Base-by-base conservation (phyloP, 1,140 invertebrate species). In the Hylaeus volcanicus region DNA sequence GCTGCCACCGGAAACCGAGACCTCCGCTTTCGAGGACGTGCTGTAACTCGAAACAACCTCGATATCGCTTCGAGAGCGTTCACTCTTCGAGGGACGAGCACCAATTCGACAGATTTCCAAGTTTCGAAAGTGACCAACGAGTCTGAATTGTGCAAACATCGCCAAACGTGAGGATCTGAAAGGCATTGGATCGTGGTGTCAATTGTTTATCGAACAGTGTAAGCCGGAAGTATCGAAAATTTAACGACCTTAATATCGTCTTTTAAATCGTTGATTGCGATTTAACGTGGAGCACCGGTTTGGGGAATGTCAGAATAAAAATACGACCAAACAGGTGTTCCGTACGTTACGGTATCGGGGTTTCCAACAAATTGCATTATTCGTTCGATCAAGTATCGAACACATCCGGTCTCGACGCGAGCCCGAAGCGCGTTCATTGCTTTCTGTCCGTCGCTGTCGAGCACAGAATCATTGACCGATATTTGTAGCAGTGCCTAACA, bases 371-470 rank as follows among this genome's bases (percentile, higher is more conserved):
- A 64, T 14, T 12, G 15, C 15, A 43, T 26, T n/a, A 37, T 8
- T 53, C 14, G 37, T 55, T 55, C 51, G 9, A 41, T n/a, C 37
- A n/a, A n/a, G 41, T 14, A 45, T 73, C 71, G 45, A 73, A 61
- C 43, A 26, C 71, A 51, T n/a, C 9, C 45, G 9, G 43, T 4
- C 71, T 37, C 56, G 37, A n/a, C 14, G 48, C 70, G 11, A 72
- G 56, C 56, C 48, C 43, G 71, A 61, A 26, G 56, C 45, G 60
- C 43, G 37, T 48, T 61, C 26, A 73, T 48, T 48, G 58, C 60
- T 61, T 43, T 60, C 14, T 39, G 61, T 64, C 8, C 26, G 8
- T 43, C 8, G 14, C 71, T 73, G 43, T 73, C 58, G 48, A 58
- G 37, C 43, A 43, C 71, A 73, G 56, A 5, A 9, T 3, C 58